Evolutionary conservation across 2,888 invertebrate genomes (phyloP).

Genomic region (Neelides folsomi): DNA sequence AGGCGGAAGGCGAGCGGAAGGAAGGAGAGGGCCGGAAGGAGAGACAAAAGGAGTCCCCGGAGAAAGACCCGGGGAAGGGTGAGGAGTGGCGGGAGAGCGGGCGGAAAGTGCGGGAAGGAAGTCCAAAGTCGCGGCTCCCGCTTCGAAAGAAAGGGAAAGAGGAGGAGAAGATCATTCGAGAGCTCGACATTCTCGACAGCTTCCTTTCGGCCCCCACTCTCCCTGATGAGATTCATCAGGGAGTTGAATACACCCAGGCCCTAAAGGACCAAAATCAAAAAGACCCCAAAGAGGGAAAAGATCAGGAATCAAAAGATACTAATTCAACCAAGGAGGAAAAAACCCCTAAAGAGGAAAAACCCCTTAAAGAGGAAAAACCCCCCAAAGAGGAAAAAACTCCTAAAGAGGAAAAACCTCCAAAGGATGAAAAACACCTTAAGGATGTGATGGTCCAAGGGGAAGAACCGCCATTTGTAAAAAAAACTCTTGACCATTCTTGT

Average conservation of each 20-base stretch:
- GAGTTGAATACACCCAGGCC: slow-evolving; percentile 1
- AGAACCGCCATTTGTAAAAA: slow-evolving; percentile 22
- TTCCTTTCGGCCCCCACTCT: slow-evolving; percentile 23
- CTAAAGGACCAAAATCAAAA: neutral
- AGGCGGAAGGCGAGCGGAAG: slow-evolving; percentile 2
- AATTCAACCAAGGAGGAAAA: neutral
- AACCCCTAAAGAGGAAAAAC: no score
- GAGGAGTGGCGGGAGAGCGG: neutral
- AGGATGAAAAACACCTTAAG: neutral
- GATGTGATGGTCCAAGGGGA: slow-evolving; percentile 29
- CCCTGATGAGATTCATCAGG: slow-evolving; percentile 9
- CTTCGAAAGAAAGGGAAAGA: slow-evolving; percentile 16
- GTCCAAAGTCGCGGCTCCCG: neutral
- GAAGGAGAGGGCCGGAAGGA: slow-evolving; percentile 3
- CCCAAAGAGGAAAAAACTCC: neutral
- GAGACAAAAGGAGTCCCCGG: neutral
- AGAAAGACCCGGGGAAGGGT: neutral
- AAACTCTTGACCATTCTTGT: neutral
- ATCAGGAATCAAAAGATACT: neutral
- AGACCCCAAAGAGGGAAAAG: neutral
- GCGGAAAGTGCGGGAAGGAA: neutral
- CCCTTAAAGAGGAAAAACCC: slow-evolving; percentile 2
- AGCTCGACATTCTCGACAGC: slow-evolving; percentile 31
- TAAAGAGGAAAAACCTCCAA: neutral
- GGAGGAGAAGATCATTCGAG: slow-evolving; percentile 31